phyloP scores from a whole-genome alignment of 2,797 vertebrate species.

The Urosaurus nigricauda region DNA sequence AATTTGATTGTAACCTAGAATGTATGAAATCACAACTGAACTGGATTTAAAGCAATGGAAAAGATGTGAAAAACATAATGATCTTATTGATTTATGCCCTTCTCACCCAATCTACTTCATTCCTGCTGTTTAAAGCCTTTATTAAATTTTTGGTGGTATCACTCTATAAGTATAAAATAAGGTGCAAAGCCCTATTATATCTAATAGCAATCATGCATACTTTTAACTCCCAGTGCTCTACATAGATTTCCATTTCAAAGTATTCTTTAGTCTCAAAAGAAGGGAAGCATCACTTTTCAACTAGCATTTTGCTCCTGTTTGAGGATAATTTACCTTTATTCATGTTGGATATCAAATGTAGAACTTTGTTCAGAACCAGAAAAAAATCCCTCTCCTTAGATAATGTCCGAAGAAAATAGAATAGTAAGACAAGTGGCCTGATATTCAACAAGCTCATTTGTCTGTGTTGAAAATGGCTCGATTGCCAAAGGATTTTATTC shows the following conservation, averaged over 20 bases:
- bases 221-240: conserved; percentile 8
- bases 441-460: background rate
- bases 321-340: conserved; percentile 26
- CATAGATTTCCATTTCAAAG: conserved; percentile 38
- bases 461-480: background rate
- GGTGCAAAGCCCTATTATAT: background rate
- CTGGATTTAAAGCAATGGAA: background rate
- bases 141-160: conserved; percentile 26
- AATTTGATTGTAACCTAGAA: background rate
- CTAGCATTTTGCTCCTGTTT: background rate
- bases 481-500: background rate
- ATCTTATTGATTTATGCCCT: conserved; percentile 12
- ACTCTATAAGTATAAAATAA: conserved; percentile 35
- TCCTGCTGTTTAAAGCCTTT: conserved; percentile 10
- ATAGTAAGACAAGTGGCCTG: background rate
- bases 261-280: conserved; percentile 25
- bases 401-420: conserved; percentile 3
- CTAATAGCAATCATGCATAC: conserved; percentile 21
- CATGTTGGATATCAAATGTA: background rate
- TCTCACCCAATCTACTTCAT: conserved; percentile 14
- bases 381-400: background rate
- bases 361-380: background rate
- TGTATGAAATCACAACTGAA: background rate
- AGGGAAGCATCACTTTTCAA: conserved; percentile 24
- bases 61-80: background rate